A percentile compares a stretch with the other conserved stretches of the same genome.
phyloP scores from a whole-genome alignment of 2,113 vertebrate genomes.

The Synodontis membranacea region DNA sequence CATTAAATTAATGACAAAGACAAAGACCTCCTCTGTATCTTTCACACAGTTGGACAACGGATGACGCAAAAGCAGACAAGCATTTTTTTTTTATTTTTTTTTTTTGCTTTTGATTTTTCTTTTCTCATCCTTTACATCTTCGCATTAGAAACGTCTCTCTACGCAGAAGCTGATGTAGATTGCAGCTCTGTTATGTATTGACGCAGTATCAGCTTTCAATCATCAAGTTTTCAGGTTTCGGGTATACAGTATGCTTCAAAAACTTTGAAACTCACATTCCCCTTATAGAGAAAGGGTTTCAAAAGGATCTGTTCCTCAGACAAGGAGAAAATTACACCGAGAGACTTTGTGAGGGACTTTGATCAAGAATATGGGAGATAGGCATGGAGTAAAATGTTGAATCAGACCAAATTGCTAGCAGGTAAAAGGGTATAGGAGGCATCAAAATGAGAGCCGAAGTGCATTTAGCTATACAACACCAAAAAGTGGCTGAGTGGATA shows the following conservation, averaged over 20 bases:
- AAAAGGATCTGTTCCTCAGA: slow-evolving; percentile 19
- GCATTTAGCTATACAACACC: slow-evolving; percentile 58
- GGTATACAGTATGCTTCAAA: neutral
- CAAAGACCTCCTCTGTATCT: neutral
- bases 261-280: neutral
- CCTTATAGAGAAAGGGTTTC: slow-evolving; percentile 4
- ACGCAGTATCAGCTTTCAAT: neutral
- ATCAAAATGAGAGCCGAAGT: slow-evolving; percentile 57
- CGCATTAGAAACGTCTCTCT: neutral
- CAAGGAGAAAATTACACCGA: slow-evolving; percentile 43
- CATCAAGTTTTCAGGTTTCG: neutral
- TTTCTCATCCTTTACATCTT: no score
- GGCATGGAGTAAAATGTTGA: slow-evolving; percentile 46
- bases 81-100: neutral
- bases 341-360: slow-evolving; percentile 18
- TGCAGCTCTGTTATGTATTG: neutral
- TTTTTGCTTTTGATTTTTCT: no score
- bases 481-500: slow-evolving; percentile 59
- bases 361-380: slow-evolving; percentile 36
- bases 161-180: neutral
- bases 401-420: slow-evolving; percentile 41
- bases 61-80: neutral
- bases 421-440: slow-evolving; percentile 55
- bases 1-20: slow-evolving; percentile 51
- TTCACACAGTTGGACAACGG: neutral